phyloP scores from a whole-genome alignment of 2,797 vertebrate genomes.

The Spondyliosoma cantharus region DNA sequence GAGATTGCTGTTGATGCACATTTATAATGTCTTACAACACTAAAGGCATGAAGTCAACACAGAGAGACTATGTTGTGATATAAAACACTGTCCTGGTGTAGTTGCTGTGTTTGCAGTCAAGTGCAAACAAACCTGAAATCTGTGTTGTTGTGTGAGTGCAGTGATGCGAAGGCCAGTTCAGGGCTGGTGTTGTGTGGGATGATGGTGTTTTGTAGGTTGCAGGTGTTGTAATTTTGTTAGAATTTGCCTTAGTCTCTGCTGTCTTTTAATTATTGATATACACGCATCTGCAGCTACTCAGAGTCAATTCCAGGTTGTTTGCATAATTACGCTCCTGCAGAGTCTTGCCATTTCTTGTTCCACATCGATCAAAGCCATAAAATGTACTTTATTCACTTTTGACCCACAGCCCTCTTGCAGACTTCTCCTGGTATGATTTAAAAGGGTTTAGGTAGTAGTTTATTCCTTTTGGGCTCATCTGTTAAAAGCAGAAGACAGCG shows the following conservation, averaged over 20 bases:
- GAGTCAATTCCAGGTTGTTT: conserved; percentile 19
- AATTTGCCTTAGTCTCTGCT: conserved; percentile 18
- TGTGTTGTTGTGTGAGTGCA: background rate
- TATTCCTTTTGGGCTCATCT: background rate
- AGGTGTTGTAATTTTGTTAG: conserved; percentile 16
- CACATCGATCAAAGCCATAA: background rate
- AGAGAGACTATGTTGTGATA: background rate
- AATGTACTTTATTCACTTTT: conserved; percentile 20
- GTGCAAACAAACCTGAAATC: conserved; percentile 2
- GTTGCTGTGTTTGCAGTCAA: conserved; percentile 7
- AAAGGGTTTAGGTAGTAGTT: background rate
- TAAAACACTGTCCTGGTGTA: conserved; percentile 4
- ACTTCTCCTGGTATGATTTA: background rate
- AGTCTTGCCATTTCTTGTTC: conserved; percentile 18
- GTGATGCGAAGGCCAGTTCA: background rate
- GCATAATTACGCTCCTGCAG: conserved; percentile 16
- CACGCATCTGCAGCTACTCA: background rate
- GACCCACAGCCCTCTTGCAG: conserved; percentile 8
- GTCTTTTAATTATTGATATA: conserved; percentile 49
- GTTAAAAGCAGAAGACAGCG: conserved; percentile 10
- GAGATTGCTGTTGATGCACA: conserved; percentile 9
- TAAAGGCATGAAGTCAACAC: conserved; percentile 9
- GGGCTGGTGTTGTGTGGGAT: conserved; percentile 3
- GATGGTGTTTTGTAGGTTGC: conserved; percentile 16
- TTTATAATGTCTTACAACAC: background rate